Evolutionary conservation across 2,888 invertebrate species (phyloP).

Genomic region (Electrophaes corylata): DNA sequence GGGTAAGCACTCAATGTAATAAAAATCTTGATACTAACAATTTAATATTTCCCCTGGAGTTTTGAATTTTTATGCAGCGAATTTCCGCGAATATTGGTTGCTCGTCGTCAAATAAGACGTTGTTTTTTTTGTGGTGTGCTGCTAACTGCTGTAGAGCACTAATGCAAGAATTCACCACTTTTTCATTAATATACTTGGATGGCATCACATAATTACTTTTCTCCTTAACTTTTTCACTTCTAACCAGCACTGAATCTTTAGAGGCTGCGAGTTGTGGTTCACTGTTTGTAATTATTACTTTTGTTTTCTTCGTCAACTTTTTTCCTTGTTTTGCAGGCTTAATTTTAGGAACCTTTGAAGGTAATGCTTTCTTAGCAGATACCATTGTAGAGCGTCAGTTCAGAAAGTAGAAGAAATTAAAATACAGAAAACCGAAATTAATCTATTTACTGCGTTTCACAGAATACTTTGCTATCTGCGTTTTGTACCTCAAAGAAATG

Average conservation of each 20-base stretch:
- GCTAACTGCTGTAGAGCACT: slow-evolving; percentile 61
- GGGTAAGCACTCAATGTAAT: not conserved
- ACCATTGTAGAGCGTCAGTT: slow-evolving; percentile 30
- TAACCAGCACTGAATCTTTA: slow-evolving; percentile 18
- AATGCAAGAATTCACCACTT: slow-evolving; percentile 58
- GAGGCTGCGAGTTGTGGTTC: slow-evolving; percentile 9
- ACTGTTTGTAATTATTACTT: slow-evolving; percentile 2
- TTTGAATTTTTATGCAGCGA: slow-evolving; percentile 86
- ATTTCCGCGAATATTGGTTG: slow-evolving; percentile 85
- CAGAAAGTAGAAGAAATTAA: not conserved
- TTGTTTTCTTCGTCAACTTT: slow-evolving; percentile 15
- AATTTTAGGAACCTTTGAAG: slow-evolving; percentile 21
- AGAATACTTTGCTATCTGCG: too few relatives aligned
- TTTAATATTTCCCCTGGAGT: slow-evolving; percentile 84
- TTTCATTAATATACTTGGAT: slow-evolving; percentile 60
- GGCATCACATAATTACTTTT: slow-evolving; percentile 65
- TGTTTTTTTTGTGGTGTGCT: slow-evolving; percentile 61
- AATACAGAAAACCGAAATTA: not conserved
- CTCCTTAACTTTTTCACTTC: slow-evolving; percentile 41
- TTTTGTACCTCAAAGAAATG: too few relatives aligned
- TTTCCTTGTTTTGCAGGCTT: slow-evolving; percentile 24
- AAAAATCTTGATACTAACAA: slow-evolving; percentile 78
- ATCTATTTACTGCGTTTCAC: not conserved
- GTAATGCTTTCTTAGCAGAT: slow-evolving; percentile 31
- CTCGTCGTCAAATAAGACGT: slow-evolving; percentile 83